Evolutionary conservation across 2,113 vertebrate genomes (phyloP).

Genomic region (Mus pahari): DNA sequence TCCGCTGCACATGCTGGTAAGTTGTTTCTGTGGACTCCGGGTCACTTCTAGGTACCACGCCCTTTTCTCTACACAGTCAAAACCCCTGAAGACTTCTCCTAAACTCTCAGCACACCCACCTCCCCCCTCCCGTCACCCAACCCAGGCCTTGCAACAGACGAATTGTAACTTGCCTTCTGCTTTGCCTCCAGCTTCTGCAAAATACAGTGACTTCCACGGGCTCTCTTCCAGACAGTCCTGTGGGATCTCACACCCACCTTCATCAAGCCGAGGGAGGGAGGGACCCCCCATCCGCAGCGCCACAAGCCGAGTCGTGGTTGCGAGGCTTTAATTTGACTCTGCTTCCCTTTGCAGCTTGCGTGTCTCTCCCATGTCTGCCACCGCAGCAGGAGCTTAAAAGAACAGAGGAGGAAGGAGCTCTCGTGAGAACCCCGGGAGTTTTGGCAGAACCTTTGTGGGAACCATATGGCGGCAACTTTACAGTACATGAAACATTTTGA

Average conservation of each 20-base stretch:
- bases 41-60: not conserved
- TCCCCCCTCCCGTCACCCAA: not conserved
- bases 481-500: constrained; percentile 47
- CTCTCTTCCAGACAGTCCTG: constrained; percentile 69
- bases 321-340: constrained; percentile 38
- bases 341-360: constrained; percentile 63
- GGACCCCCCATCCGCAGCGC: constrained; percentile 44
- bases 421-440: constrained; percentile 56
- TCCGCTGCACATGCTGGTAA: not conserved
- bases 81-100: not conserved
- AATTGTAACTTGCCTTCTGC: constrained; percentile 65
- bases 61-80: constrained; percentile 1
- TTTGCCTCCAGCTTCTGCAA: constrained; percentile 70
- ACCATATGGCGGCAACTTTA: constrained; percentile 43
- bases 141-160: constrained; percentile 12
- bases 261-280: constrained; percentile 51
- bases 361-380: constrained; percentile 69
- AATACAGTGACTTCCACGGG: not conserved
- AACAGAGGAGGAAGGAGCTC: constrained; percentile 29
- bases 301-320: not conserved
- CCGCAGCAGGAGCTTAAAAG: constrained; percentile 50
- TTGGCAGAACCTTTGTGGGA: constrained; percentile 68
- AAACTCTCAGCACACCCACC: not conserved
- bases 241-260: constrained; percentile 69
- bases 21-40: not conserved